Evolutionary conservation across 2,113 vertebrate species (phyloP).

Genomic region (Pterophyllum scalare): DNA sequence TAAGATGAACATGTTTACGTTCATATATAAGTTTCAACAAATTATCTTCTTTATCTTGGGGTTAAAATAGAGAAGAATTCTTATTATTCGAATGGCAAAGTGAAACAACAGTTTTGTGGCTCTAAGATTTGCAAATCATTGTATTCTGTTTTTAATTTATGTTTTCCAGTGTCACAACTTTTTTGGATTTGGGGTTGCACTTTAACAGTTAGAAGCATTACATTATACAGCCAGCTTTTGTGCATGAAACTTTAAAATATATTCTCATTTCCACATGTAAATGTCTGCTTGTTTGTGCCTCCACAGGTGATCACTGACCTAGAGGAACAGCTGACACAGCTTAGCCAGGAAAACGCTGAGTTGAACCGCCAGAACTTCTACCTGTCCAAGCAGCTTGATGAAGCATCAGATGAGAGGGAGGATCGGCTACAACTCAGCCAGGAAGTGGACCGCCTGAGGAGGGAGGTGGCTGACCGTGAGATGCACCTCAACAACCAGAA

Average conservation of each 20-base stretch:
- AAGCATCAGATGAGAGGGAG: constrained; percentile 90
- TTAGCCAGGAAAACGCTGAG: constrained; percentile 97
- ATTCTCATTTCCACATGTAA: background rate
- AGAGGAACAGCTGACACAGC: constrained; percentile 96
- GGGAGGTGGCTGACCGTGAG: constrained; percentile 95
- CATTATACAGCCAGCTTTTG: background rate
- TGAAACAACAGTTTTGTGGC: background rate
- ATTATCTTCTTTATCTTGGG: background rate
- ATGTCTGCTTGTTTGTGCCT: constrained; percentile 8
- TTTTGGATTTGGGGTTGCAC: background rate
- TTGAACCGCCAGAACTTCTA: constrained; percentile 99
- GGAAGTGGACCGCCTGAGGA: constrained; percentile 93
- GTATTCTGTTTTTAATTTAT: too few relatives aligned
- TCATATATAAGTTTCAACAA: background rate
- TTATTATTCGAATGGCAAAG: background rate
- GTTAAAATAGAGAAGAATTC: background rate
- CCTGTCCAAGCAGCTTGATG: constrained; percentile 96
- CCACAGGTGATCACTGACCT: constrained; percentile 95
- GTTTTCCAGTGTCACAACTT: too few relatives aligned
- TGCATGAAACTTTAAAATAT: constrained; percentile 5
- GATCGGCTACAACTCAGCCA: constrained; percentile 92
- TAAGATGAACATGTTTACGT: background rate
- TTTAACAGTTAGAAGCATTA: background rate
- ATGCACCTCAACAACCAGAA: constrained; percentile 99
- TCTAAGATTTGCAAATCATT: too few relatives aligned